Evolutionary conservation across 2,888 invertebrate genomes (phyloP).

Genomic region (Nephrotoma appendiculata): DNA sequence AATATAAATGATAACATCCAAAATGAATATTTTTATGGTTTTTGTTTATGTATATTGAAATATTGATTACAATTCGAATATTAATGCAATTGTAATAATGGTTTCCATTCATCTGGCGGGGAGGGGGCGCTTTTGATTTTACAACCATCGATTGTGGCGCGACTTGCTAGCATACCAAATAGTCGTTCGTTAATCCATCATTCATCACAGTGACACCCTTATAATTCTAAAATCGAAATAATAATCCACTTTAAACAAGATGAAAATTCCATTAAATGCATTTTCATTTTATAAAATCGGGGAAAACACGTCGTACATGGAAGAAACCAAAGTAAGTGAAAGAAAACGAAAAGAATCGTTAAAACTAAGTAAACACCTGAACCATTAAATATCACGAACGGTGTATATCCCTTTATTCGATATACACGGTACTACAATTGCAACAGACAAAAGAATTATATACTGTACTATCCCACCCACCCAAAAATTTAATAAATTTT

Average conservation of each 20-base stretch:
- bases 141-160: no score
- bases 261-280: not conserved
- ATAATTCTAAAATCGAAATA: not conserved
- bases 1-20: not conserved
- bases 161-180: not conserved
- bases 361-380: slow-evolving; percentile 2
- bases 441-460: not conserved
- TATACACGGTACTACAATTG: not conserved
- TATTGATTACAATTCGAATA: not conserved
- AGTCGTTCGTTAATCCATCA: not conserved
- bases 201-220: not conserved
- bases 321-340: not conserved
- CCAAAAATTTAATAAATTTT: not conserved
- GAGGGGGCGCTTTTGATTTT: no score
- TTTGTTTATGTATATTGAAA: not conserved
- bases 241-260: not conserved
- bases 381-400: not conserved
- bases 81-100: not conserved
- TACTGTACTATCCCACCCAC: not conserved
- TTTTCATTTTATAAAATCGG: not conserved
- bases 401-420: not conserved
- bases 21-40: not conserved
- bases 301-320: not conserved
- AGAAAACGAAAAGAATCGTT: not conserved
- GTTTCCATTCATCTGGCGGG: not conserved